Conservation (phyloP, 2,113 vertebrate species). For the Triplophysa dalaica region DNA sequence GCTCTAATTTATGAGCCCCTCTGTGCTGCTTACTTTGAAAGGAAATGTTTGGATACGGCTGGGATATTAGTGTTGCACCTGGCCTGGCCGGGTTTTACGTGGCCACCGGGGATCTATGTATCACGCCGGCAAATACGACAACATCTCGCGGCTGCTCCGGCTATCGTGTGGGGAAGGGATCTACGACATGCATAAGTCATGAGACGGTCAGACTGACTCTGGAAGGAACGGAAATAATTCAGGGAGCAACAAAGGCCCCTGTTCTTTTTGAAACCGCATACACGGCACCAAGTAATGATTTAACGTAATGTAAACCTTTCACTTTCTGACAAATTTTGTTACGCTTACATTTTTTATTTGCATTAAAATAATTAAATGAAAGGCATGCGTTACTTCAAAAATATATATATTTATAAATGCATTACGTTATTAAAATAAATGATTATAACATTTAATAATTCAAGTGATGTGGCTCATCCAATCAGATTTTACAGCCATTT, state of each 20-base stretch:
- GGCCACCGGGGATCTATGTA: constrained; percentile 89
- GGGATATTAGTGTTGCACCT: constrained; percentile 96
- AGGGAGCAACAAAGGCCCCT: constrained; percentile 48
- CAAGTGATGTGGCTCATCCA: too few species aligned
- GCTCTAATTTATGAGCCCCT: constrained; percentile 94
- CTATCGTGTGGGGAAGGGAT: constrained; percentile 36
- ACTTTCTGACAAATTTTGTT: neutral
- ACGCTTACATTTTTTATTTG: too few species aligned
- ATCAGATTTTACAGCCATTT: too few species aligned
- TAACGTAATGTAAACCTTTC: constrained; percentile 19
- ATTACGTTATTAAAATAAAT: too few species aligned
- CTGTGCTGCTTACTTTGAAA: constrained; percentile 94
- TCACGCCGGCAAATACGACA: constrained; percentile 81
- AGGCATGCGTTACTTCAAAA: too few species aligned
- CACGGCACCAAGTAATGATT: neutral
- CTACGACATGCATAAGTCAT: constrained; percentile 59
- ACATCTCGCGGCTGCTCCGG: constrained; percentile 57
- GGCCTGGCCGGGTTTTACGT: constrained; percentile 80
- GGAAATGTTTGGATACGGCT: constrained; percentile 98
- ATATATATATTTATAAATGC: too few species aligned
- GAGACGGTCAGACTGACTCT: constrained; percentile 52
- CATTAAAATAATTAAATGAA: too few species aligned
- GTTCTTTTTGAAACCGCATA: constrained; percentile 18
- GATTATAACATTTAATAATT: too few species aligned
- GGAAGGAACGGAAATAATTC: constrained; percentile 50